Evolutionary conservation across 2,797 vertebrate species (phyloP).

Genomic region (Telmatherina bonti): DNA sequence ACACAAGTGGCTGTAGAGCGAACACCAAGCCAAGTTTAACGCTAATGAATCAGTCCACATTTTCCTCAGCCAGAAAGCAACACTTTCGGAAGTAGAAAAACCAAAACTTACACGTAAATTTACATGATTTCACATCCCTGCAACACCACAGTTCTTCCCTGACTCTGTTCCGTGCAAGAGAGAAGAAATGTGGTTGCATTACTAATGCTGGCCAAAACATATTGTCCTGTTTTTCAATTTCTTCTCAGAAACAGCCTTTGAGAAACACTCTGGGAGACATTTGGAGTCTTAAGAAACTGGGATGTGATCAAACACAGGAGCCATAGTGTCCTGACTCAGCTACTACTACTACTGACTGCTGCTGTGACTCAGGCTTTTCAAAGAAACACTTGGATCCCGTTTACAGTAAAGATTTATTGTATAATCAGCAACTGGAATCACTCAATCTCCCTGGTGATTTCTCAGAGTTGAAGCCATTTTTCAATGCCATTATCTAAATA

Average conservation of each 20-base stretch:
- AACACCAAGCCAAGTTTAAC: conserved; percentile 28
- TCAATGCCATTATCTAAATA: conserved; percentile 18
- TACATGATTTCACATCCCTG: conserved; percentile 48
- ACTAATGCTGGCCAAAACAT: conserved; percentile 70
- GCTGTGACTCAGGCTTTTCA: conserved; percentile 70
- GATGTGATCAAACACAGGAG: conserved; percentile 72
- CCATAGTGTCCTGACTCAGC: conserved; percentile 68
- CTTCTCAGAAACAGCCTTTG: conserved; percentile 52
- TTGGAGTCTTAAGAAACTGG: conserved; percentile 53
- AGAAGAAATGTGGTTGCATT: conserved; percentile 71
- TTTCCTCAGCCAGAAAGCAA: conserved; percentile 38
- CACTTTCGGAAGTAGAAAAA: conserved; percentile 44
- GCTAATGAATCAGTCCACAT: conserved; percentile 50
- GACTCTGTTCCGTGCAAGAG: conserved; percentile 58
- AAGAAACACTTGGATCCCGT: conserved; percentile 39
- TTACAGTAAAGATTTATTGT: conserved; percentile 62
- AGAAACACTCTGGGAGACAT: conserved; percentile 72
- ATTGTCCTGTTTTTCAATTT: conserved; percentile 55
- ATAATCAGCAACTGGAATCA: conserved; percentile 20
- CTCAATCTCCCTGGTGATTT: conserved; percentile 26
- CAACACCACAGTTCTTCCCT: conserved; percentile 11
- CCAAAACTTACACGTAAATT: conserved; percentile 47
- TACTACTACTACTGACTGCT: conserved; percentile 63
- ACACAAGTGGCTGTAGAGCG: conserved; percentile 13
- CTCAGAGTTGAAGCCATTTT: conserved; percentile 26